phyloP scores from a whole-genome alignment of 1,140 invertebrate genomes.

The Agraylea sexmaculata region DNA sequence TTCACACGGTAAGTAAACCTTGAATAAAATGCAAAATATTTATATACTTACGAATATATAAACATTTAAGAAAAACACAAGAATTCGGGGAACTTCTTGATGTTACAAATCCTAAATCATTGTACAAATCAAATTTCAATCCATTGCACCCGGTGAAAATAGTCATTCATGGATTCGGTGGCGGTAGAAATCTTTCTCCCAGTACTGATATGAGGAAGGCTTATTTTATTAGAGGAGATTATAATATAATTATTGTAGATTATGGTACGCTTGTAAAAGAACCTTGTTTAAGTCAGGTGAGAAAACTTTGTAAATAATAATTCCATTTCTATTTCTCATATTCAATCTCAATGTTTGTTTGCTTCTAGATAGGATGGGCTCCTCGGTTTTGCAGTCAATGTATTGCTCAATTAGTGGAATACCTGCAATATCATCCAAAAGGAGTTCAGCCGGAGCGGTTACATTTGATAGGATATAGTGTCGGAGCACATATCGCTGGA shows the following conservation, averaged over 20 bases:
- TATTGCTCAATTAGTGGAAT: constrained; percentile 68
- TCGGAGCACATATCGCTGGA: constrained; percentile 75
- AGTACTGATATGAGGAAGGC: constrained; percentile 72
- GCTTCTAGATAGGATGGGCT: constrained; percentile 63
- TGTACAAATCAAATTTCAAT: constrained; percentile 61
- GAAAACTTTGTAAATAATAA: constrained; percentile 5
- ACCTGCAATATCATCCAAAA: constrained; percentile 62
- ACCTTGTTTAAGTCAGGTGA: constrained; percentile 59
- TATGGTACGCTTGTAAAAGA: constrained; percentile 68
- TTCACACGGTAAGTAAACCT: constrained; percentile 64
- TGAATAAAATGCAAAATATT: not conserved
- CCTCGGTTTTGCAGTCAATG: constrained; percentile 70
- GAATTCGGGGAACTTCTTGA: constrained; percentile 57
- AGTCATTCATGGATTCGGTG: constrained; percentile 73
- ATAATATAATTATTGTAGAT: constrained; percentile 81
- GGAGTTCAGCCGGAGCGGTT: constrained; percentile 57
- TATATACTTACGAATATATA: not conserved
- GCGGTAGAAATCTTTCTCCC: constrained; percentile 62
- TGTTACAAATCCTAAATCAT: constrained; percentile 51
- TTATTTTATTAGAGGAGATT: constrained; percentile 66
- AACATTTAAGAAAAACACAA: constrained; percentile 54
- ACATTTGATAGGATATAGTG: constrained; percentile 74
- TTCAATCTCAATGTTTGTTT: constrained; percentile 4
- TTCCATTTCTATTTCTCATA: not conserved
- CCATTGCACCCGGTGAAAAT: constrained; percentile 63